Evolutionary conservation across 2,888 invertebrate species (phyloP).

Genomic region (Spatulosminthurus flaviceps): DNA sequence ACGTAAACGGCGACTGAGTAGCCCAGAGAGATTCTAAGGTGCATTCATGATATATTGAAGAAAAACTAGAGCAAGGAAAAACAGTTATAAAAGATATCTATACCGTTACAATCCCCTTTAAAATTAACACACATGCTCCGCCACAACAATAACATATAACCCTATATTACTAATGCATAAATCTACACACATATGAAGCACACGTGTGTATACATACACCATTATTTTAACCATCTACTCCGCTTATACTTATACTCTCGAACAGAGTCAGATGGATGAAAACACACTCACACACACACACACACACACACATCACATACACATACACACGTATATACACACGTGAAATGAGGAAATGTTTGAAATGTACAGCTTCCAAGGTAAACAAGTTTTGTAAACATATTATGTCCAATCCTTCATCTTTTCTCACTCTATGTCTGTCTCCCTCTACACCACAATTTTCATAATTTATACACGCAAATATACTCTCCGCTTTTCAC

Average conservation of each 20-base stretch:
- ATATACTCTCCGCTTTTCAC: too few species aligned
- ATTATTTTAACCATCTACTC: neutral
- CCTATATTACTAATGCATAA: neutral
- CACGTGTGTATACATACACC: neutral
- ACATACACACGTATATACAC: neutral
- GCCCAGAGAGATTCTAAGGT: neutral
- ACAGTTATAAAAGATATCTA: conserved; percentile 39
- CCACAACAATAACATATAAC: neutral
- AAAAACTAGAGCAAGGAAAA: conserved; percentile 46
- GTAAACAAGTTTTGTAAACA: conserved; percentile 69
- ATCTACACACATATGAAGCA: neutral
- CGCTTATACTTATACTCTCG: conserved; percentile 6
- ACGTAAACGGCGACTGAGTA: neutral
- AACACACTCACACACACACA: too few species aligned
- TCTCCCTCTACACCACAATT: too few species aligned
- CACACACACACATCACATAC: too few species aligned
- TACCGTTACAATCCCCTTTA: conserved; percentile 32
- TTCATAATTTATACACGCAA: too few species aligned
- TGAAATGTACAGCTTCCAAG: conserved; percentile 29
- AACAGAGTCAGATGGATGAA: too few species aligned
- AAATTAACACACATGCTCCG: neutral
- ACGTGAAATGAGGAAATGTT: conserved; percentile 38
- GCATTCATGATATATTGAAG: neutral
- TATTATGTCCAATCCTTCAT: neutral
- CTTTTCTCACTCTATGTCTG: neutral